phyloP scores from a whole-genome alignment of 2,888 invertebrate genomes.

The Euplagia quadripunctaria region DNA sequence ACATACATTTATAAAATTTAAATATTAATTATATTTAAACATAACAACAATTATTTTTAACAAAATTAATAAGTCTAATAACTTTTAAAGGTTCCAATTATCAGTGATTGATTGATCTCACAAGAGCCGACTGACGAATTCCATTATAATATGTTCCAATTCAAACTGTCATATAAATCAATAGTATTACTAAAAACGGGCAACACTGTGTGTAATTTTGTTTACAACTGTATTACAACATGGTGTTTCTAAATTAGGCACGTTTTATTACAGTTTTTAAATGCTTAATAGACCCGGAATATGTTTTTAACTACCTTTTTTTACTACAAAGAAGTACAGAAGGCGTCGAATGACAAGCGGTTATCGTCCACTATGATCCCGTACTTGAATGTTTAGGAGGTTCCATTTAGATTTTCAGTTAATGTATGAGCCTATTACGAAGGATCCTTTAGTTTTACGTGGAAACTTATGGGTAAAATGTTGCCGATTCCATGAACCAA shows the following conservation, averaged over 20 bases:
- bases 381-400: too few relatives aligned
- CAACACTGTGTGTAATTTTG: constrained; percentile 8
- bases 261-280: not conserved
- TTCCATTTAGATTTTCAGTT: too few relatives aligned
- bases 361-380: too few relatives aligned
- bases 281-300: not conserved
- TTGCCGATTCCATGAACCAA: too few relatives aligned
- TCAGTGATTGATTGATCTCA: not conserved
- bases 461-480: too few relatives aligned
- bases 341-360: not conserved
- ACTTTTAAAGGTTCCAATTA: not conserved
- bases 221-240: constrained; percentile 1
- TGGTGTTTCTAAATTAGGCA: not conserved
- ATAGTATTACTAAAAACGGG: constrained; percentile 9
- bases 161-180: constrained; percentile 14
- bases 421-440: too few relatives aligned
- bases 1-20: not conserved
- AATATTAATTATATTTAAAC: not conserved
- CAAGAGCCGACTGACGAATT: not conserved
- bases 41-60: not conserved
- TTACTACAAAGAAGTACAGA: not conserved
- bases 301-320: not conserved
- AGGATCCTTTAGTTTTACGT: too few relatives aligned
- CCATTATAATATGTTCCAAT: not conserved
- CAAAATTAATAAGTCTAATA: not conserved